Conservation (phyloP, 2,113 vertebrate species). For the Tragelaphus scriptus region DNA sequence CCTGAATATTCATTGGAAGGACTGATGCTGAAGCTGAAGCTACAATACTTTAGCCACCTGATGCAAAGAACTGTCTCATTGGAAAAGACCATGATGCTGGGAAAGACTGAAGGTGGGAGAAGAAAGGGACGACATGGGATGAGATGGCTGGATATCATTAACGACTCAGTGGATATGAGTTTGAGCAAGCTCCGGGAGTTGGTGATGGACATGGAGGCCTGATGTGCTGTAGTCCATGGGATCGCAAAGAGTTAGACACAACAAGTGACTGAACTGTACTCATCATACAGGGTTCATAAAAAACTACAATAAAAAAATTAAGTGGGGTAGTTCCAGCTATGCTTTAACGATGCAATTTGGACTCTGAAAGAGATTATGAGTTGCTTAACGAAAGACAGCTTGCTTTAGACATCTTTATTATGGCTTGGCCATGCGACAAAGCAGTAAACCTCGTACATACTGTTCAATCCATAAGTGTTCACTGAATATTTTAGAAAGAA, state of each 20-base stretch:
- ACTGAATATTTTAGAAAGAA: not conserved
- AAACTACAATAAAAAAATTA: not conserved
- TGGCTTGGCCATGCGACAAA: not conserved
- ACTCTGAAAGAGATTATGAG: not conserved
- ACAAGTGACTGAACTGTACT: not conserved
- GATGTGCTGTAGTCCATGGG: not conserved
- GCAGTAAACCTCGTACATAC: not conserved
- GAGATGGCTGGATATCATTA: not conserved
- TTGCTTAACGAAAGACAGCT: not conserved
- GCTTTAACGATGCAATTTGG: not conserved
- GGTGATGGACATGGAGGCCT: not conserved
- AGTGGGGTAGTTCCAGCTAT: not conserved
- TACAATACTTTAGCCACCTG: not conserved
- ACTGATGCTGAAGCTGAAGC: not conserved
- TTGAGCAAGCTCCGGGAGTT: not conserved
- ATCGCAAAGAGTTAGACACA: not conserved
- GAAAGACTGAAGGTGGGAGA: not conserved
- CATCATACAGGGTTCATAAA: not conserved
- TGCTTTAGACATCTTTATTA: not conserved
- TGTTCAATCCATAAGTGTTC: not conserved
- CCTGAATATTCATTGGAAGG: not conserved
- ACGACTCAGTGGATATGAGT: fast-evolving
- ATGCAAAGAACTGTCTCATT: not conserved
- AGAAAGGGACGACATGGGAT: not conserved
- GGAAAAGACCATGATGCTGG: not conserved